Percentiles rank a stretch among this genome's conserved stretches.
phyloP scores from a whole-genome alignment of 2,888 invertebrate genomes.

The Nomada lathburiana region DNA sequence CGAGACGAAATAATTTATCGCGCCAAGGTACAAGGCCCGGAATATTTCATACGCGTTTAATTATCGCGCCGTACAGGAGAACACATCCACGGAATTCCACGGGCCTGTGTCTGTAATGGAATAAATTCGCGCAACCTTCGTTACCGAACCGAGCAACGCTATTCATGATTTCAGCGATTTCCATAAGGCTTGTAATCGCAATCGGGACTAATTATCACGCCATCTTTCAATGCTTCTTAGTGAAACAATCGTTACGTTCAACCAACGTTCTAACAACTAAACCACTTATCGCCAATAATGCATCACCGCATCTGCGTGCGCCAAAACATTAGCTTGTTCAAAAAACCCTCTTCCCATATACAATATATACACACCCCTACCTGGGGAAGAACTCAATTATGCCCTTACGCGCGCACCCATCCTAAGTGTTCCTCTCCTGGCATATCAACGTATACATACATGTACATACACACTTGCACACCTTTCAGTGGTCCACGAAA shows the following conservation, averaged over 20 bases:
- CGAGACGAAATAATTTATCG: slow-evolving; percentile 43
- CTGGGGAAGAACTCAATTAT: slow-evolving; percentile 34
- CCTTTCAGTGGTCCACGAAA: slow-evolving; percentile 5
- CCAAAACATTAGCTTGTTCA: too few relatives aligned
- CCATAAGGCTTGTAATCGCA: slow-evolving; percentile 27
- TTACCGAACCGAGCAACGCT: slow-evolving; percentile 1
- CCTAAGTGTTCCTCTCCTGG: slow-evolving; percentile 23
- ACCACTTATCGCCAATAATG: too few relatives aligned
- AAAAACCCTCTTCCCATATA: too few relatives aligned
- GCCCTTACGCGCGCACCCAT: slow-evolving; percentile 28
- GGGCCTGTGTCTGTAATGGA: slow-evolving; percentile 20
- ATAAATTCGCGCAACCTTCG: slow-evolving; percentile 37
- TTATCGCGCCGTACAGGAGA: slow-evolving; percentile 35
- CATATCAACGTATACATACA: too few relatives aligned
- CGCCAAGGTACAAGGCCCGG: slow-evolving; percentile 20
- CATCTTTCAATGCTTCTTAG: slow-evolving; percentile 22
- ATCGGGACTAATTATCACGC: slow-evolving; percentile 44
- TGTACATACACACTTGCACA: neutral
- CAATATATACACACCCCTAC: too few relatives aligned
- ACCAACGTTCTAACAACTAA: too few relatives aligned
- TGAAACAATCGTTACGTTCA: too few relatives aligned
- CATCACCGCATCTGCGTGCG: too few relatives aligned
- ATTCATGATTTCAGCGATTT: slow-evolving; percentile 47
- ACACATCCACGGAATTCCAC: slow-evolving; percentile 30
- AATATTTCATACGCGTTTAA: slow-evolving; percentile 46